Evolutionary conservation across 1,140 invertebrate genomes (phyloP), one percentile per base, ranked within the genome.

Genomic region (Phenacoccus solenopsis): DNA sequence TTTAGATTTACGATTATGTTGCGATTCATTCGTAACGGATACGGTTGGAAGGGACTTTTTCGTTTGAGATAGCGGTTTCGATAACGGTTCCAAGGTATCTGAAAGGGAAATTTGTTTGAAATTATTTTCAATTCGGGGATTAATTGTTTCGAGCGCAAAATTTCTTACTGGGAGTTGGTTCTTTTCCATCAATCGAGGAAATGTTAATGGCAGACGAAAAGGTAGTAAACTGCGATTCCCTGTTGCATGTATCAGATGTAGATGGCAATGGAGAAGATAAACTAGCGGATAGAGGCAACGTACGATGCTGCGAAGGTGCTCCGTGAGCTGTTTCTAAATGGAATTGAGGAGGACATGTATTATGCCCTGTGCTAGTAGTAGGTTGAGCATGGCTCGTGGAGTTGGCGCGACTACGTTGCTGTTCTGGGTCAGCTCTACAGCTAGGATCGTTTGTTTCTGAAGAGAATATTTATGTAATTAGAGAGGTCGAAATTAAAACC

Each of bases 221-320:
- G 4, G 12, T 64, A 5, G 59, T 27, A 64, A 64, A 25, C 21
- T 64, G 59, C 4, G 59, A 10, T 4, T 64, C 20, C 22, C 59
- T 20, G 4, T 64, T 22, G 25, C 21, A 64, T 9, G 59, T 24
- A 64, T 64, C 59, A 20, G 59, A 64, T 3, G 59, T 64, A 25
- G 59, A 64, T 5, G 59, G 59, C 20, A 64, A 64, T 2, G 59
- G 59, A 3, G 59, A 64, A 4, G 59, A 64, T 25, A 64, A 64
- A 64, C 59, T 64, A 20, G 59, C 59, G 13, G 59, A 64, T 64
- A 64, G 25, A 25, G 59, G 59, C 25, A 64, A 27, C 10, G 59
- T 64, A 3, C 59, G 59, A 25, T 64, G 59, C 10, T 9, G 4
- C 22, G 25, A 24, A 64, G 10, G 10, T 13, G 22, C 16, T 64